A percentile compares a stretch with the other conserved stretches of the same genome.
Conservation (phyloP, 2,797 vertebrate species). For the Geotria australis region DNA sequence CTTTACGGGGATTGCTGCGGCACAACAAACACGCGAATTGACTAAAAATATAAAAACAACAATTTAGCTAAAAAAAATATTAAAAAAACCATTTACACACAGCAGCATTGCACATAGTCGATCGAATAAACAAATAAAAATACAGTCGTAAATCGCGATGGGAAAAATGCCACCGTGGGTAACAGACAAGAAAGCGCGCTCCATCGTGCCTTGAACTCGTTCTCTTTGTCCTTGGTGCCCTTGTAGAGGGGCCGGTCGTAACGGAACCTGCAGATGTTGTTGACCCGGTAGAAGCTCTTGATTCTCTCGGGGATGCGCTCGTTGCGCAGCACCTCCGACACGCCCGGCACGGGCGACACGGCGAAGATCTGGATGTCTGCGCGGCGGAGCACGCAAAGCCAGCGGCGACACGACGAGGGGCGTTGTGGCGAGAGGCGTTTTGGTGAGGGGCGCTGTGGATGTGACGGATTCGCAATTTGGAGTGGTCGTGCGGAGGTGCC, state of each 20-base stretch:
- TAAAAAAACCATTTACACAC: too few relatives aligned
- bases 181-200: not conserved
- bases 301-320: constrained; percentile 86
- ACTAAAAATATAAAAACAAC: too few relatives aligned
- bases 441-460: too few relatives aligned
- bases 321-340: constrained; percentile 62
- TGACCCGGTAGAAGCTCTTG: constrained; percentile 95
- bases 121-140: too few relatives aligned
- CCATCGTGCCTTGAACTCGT: constrained; percentile 63
- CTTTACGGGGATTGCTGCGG: too few relatives aligned
- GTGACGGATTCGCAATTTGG: too few relatives aligned
- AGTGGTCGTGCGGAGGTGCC: too few relatives aligned
- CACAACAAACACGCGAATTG: too few relatives aligned
- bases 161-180: constrained; percentile 3
- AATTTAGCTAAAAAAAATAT: not conserved
- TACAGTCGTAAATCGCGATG: not conserved
- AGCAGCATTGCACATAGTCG: too few relatives aligned
- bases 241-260: constrained; percentile 96
- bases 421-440: too few relatives aligned
- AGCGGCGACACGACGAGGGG: too few relatives aligned
- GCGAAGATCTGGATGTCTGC: constrained; percentile 93
- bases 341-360: constrained; percentile 76
- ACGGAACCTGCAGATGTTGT: constrained; percentile 80
- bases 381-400: not conserved
- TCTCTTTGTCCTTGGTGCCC: constrained; percentile 81